Base-by-base conservation (phyloP, 2,113 vertebrate species). In the Actenoides hombroni region DNA sequence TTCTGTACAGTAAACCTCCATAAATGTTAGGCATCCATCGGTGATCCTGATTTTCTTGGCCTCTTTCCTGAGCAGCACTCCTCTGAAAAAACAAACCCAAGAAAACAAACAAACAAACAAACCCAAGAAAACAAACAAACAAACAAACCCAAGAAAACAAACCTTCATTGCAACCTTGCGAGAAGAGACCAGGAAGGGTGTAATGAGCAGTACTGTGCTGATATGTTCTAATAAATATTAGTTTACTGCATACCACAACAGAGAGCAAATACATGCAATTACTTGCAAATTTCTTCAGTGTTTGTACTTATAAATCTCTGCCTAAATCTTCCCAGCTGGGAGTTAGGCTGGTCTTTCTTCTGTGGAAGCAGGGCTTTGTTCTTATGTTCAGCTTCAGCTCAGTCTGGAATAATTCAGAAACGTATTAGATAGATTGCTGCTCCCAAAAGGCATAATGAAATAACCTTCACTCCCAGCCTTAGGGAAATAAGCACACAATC, bases 361-460 rank as follows among this genome's bases (percentile, higher is more conserved):
- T 95, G 88, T 97, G 97, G 98, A 98, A 97, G 90, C 83, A 96
- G 82, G 95, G 98, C 98, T 99, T 99, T 99, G 98, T 99, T 99
- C 98, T 98, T 97, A 35, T 97, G 98, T 97, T 98, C 97, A 98
- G 98, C 97, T 93, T 98, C 79, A 46, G 98, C 97, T 97, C 97
- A 93, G 98, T 98, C 98, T 99, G 98, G 98, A 98, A 98, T 99
- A 98, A 99, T 98, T 99, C 98, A 98, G 98, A 98, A 99, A 98
- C 91, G 97, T 97, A 98, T 99, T 98, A 98, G 98, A 99, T 98
- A 98, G 98, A 99, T 98, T 98, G 98, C 97, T 85, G 97, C 96
- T 98, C 98, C 98, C 95, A 97, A 97, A 98, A 99, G 98, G 97
- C 98, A 97, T 98, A 80, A 97, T 98, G 98, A 98, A 99, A 99